These are phyloP conservation scores for Drosophila arizonae DNA, from an alignment of 1,140 invertebrate species.

Conservation along the genomic window DNA sequence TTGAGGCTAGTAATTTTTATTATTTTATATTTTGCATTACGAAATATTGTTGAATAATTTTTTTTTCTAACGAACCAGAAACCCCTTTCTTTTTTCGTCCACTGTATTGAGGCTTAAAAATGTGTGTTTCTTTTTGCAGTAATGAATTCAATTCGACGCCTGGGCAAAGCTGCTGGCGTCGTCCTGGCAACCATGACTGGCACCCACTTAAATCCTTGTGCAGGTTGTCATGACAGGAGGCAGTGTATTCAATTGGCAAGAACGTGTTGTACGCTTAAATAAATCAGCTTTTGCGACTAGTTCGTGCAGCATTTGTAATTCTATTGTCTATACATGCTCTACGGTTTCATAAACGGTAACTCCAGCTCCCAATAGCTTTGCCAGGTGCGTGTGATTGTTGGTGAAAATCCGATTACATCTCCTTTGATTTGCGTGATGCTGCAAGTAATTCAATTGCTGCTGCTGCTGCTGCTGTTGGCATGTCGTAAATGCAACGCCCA, in stretches of 20 bases:
- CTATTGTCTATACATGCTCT: constrained; percentile 32
- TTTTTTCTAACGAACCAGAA: neutral
- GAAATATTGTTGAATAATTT: too few species aligned
- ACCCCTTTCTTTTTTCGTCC: neutral
- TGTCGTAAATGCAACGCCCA: constrained; percentile 11
- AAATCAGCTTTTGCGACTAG: constrained; percentile 31
- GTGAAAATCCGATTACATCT: constrained; percentile 23
- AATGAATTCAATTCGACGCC: constrained; percentile 28
- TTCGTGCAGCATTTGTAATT: constrained; percentile 16
- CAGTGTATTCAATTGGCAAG: constrained; percentile 17
- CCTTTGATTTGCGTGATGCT: constrained; percentile 29
- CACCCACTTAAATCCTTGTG: constrained; percentile 38
- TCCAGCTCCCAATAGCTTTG: neutral
- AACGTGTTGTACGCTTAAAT: constrained; percentile 33
- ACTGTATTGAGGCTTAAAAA: constrained; percentile 30
- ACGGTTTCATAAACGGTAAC: constrained; percentile 6
- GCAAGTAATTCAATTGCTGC: constrained; percentile 13
- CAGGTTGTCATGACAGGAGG: constrained; percentile 21
- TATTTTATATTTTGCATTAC: too few species aligned
- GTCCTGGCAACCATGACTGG: constrained; percentile 21
- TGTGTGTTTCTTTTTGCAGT: constrained; percentile 12
- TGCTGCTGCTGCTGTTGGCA: constrained; percentile 1
- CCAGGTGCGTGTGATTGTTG: neutral
- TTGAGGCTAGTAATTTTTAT: too few species aligned
- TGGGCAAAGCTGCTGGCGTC: constrained; percentile 21